Evolutionary conservation across 2,888 invertebrate species (phyloP).

Genomic region (Periphyllus acericola): DNA sequence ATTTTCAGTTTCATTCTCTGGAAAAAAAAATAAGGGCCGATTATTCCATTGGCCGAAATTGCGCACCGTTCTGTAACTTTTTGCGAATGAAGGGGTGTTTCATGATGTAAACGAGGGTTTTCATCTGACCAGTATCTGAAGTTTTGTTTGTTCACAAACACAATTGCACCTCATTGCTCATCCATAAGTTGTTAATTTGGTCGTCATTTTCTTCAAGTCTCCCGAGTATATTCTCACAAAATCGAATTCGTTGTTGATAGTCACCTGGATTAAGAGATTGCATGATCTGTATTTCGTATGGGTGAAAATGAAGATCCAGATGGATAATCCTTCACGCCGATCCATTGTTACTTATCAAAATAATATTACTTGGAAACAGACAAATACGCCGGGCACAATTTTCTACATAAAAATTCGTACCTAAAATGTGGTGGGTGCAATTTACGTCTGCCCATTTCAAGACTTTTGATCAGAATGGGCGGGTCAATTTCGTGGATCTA

Average conservation of each 20-base stretch:
- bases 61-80: slow-evolving; percentile 63
- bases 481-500: too few species aligned
- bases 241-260: slow-evolving; percentile 7
- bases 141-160: slow-evolving; percentile 44
- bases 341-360: slow-evolving; percentile 65
- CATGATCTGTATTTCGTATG: slow-evolving; percentile 65
- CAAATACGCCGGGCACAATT: too few species aligned
- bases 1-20: slow-evolving; percentile 62
- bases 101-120: slow-evolving; percentile 12
- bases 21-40: slow-evolving; percentile 63
- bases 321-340: slow-evolving; percentile 65
- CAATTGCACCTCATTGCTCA: slow-evolving; percentile 36
- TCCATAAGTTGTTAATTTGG: slow-evolving; percentile 14
- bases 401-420: too few species aligned
- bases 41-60: slow-evolving; percentile 49
- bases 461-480: too few species aligned
- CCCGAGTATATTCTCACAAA: slow-evolving; percentile 29
- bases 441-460: too few species aligned
- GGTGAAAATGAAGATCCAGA: slow-evolving; percentile 65
- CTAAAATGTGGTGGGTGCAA: too few species aligned
- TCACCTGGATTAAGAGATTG: slow-evolving; percentile 62
- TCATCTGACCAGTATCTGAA: slow-evolving; percentile 16
- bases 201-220: slow-evolving; percentile 10
- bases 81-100: slow-evolving; percentile 48
- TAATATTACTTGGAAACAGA: too few species aligned